Evolutionary conservation across 2,888 invertebrate species (phyloP).

Genomic region (Acanthopleura granulata): DNA sequence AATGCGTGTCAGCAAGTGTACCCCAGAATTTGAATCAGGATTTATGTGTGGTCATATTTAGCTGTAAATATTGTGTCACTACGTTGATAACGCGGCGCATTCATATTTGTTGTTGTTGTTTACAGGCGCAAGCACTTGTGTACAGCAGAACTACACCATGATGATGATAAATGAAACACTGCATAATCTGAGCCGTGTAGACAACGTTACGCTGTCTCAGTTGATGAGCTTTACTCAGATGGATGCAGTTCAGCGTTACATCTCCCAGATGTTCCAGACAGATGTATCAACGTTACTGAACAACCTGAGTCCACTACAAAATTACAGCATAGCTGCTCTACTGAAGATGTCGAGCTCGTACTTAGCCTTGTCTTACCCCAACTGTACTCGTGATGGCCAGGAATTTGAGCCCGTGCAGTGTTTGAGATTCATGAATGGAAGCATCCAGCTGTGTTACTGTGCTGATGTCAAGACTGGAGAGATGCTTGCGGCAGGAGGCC

Average conservation of each 20-base stretch:
- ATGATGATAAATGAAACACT: background rate
- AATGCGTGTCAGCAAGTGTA: no score
- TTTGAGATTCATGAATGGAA: background rate
- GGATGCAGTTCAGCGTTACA: background rate
- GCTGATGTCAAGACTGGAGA: background rate
- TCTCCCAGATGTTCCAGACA: background rate
- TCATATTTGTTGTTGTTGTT: background rate
- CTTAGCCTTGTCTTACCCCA: background rate
- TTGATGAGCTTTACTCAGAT: background rate
- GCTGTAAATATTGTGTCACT: no score
- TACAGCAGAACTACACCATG: background rate
- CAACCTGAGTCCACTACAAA: background rate
- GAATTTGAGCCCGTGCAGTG: background rate
- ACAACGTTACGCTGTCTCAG: background rate
- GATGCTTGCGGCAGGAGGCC: no score
- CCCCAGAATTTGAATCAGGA: no score
- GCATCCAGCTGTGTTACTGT: conserved; percentile 7
- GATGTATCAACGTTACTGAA: background rate
- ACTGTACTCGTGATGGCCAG: background rate
- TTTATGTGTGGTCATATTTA: no score
- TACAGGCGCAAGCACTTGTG: background rate
- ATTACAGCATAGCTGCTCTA: background rate
- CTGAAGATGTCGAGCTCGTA: background rate
- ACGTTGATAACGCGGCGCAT: no score
- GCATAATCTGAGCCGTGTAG: background rate